These are phyloP conservation scores for Edolisoma coerulescens DNA, from an alignment of 2,113 vertebrate genomes.

Conservation along the genomic window DNA sequence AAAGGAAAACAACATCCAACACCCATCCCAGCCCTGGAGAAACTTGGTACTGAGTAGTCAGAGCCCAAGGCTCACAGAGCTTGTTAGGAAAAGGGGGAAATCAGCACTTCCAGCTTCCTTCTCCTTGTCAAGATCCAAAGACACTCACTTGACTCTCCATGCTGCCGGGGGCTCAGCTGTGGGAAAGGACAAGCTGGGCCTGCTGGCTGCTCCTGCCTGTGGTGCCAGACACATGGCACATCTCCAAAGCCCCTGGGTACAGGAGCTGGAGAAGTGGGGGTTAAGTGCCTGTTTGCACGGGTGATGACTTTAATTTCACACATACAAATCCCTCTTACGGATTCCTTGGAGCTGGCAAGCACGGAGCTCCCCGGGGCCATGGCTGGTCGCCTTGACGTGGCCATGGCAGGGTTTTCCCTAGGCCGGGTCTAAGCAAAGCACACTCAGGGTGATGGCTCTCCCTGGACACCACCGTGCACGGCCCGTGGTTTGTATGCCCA, in stretches of 20 bases:
- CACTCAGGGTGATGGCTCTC: fast-evolving
- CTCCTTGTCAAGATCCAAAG: background rate
- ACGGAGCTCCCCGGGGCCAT: fast-evolving
- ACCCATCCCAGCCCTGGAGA: background rate
- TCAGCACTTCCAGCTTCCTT: background rate
- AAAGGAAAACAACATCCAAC: background rate
- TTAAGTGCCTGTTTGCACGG: fast-evolving
- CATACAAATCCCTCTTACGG: fast-evolving
- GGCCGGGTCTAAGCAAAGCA: background rate
- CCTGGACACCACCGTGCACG: fast-evolving
- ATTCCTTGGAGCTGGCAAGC: background rate
- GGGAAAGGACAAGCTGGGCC: background rate
- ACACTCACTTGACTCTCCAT: fast-evolving
- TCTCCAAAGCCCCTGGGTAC: background rate
- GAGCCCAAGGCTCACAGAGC: background rate
- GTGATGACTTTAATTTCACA: background rate
- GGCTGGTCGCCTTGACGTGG: fast-evolving
- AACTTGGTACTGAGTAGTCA: background rate
- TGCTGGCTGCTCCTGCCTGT: background rate
- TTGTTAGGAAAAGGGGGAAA: background rate
- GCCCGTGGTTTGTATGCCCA: background rate
- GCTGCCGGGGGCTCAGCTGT: background rate
- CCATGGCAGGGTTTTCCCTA: background rate
- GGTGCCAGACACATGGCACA: fast-evolving
- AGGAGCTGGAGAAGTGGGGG: background rate